These are phyloP conservation scores for Aplocera efformata DNA, from an alignment of 2,888 invertebrate genomes.

Conservation along the genomic window DNA sequence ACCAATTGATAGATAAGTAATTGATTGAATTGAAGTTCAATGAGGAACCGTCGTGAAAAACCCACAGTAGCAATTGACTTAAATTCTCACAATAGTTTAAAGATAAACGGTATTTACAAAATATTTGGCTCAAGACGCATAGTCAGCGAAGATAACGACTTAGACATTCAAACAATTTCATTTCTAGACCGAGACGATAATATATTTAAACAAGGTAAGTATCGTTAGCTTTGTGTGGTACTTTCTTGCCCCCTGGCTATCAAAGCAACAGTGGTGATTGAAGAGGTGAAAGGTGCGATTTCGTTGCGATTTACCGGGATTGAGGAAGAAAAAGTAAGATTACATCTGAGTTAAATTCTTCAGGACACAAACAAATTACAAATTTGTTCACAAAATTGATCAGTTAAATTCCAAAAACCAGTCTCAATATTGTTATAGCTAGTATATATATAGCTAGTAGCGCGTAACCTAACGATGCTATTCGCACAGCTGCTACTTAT, in stretches of 20 bases:
- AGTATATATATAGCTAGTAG: too few relatives aligned
- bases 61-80: constrained; percentile 2
- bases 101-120: constrained; percentile 12
- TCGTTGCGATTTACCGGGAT: constrained; percentile 35
- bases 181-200: constrained; percentile 27
- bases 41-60: neutral
- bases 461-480: too few relatives aligned
- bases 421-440: too few relatives aligned
- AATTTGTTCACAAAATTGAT: too few relatives aligned
- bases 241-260: constrained; percentile 58
- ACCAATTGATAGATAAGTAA: neutral
- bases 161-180: constrained; percentile 7
- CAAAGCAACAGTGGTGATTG: constrained; percentile 39
- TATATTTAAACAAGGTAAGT: constrained; percentile 28
- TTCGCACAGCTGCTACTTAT: too few relatives aligned
- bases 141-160: constrained; percentile 40
- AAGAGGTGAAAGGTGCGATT: constrained; percentile 52
- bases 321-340: constrained; percentile 25
- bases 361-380: too few relatives aligned
- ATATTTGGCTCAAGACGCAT: constrained; percentile 20
- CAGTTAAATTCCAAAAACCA: too few relatives aligned
- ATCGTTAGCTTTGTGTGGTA: constrained; percentile 38
- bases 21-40: neutral
- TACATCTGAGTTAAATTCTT: constrained; percentile 9
- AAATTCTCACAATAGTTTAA: neutral